phyloP scores from a whole-genome alignment of 2,113 vertebrate genomes.

The Muntiacus reevesi region DNA sequence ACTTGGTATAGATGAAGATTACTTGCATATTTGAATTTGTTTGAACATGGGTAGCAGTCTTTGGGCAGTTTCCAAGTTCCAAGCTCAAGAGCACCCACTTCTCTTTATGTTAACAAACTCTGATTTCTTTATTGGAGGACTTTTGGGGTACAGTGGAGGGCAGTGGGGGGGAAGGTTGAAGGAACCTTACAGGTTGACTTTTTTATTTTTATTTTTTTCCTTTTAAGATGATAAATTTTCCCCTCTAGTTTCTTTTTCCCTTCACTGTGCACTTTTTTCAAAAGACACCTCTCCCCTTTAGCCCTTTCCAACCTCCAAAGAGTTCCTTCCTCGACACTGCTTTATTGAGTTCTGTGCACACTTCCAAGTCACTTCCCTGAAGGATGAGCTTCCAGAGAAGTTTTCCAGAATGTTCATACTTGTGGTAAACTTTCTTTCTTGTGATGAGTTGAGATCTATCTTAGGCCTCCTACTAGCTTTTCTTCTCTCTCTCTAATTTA shows the following conservation, averaged over 20 bases:
- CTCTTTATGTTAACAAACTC: neutral
- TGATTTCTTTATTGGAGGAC: neutral
- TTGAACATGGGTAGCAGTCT: neutral
- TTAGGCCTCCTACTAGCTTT: neutral
- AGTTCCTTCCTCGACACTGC: neutral
- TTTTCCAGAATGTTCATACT: neutral
- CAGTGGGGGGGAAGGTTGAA: rapidly evolving
- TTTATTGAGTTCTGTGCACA: neutral
- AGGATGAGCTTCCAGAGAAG: neutral
- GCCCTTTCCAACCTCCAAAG: neutral
- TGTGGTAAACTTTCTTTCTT: neutral
- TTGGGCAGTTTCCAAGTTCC: neutral
- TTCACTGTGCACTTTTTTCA: neutral
- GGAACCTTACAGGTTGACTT: neutral
- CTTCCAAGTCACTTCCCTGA: neutral
- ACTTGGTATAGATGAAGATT: neutral
- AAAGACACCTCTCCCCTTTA: neutral
- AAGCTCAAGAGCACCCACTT: neutral
- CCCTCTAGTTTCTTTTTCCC: neutral
- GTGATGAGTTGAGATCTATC: neutral
- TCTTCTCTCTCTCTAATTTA: neutral
- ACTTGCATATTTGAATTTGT: neutral
- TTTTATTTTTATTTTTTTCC: neutral
- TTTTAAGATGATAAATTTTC: neutral
- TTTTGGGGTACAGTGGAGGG: neutral